Conservation (phyloP, 2,888 invertebrate species). For the Hecatera dysodea region DNA sequence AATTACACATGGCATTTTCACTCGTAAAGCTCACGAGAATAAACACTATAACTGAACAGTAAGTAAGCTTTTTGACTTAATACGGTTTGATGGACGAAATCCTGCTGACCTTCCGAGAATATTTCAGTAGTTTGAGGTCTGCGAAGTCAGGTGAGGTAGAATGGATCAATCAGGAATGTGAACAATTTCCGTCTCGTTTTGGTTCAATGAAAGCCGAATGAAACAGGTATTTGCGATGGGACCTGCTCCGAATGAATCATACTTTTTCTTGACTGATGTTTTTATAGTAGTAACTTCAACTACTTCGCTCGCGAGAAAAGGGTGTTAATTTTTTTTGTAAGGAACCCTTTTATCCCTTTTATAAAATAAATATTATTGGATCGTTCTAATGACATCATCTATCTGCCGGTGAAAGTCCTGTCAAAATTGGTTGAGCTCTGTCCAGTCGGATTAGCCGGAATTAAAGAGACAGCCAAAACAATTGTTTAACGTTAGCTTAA, state of each 20-base stretch:
- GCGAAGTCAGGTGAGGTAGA: constrained; percentile 23
- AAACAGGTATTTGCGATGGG: neutral
- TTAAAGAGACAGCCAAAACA: too few species aligned
- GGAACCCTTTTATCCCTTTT: too few species aligned
- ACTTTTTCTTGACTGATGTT: too few species aligned
- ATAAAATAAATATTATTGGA: too few species aligned
- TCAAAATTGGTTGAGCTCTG: too few species aligned
- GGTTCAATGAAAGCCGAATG: neutral
- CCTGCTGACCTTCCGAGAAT: constrained; percentile 60
- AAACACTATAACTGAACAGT: neutral
- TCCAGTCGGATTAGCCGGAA: too few species aligned
- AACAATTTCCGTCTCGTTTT: constrained; percentile 44
- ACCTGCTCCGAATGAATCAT: neutral
- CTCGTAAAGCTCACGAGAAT: neutral
- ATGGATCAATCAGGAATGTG: constrained; percentile 21
- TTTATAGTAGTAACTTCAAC: too few species aligned
- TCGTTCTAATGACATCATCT: too few species aligned
- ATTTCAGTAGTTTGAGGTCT: constrained; percentile 20
- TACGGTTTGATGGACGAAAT: constrained; percentile 21
- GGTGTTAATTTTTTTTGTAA: too few species aligned
- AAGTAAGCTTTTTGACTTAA: neutral
- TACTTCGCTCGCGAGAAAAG: too few species aligned
- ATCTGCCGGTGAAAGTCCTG: too few species aligned
- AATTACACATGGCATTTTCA: neutral
- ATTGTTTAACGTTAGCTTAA: too few species aligned